Percentiles rank a stretch among this genome's conserved stretches.
phyloP scores from a whole-genome alignment of 2,888 invertebrate genomes.

The Torymus auratus region DNA sequence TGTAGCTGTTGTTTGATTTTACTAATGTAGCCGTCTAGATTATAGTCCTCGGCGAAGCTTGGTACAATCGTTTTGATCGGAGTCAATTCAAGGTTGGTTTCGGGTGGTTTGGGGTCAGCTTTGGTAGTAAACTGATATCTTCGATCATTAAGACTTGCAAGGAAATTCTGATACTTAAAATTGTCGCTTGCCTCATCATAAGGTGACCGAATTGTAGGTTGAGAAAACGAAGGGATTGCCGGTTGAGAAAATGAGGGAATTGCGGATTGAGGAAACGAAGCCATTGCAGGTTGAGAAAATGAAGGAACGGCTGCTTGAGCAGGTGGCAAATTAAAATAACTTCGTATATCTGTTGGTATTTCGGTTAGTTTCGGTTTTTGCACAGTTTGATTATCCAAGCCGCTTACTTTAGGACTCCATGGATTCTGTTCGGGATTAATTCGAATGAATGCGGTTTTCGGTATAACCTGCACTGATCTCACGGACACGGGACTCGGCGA shows the following conservation, averaged over 20 bases:
- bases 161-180: not conserved
- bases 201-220: no score
- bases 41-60: constrained; percentile 60
- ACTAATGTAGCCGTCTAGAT: constrained; percentile 69
- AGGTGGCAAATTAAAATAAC: not conserved
- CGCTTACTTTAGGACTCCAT: no score
- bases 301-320: not conserved
- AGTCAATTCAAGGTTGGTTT: no score
- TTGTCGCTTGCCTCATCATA: not conserved
- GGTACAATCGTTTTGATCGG: no score
- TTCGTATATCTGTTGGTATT: not conserved
- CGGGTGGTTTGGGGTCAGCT: no score
- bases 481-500: constrained; percentile 38
- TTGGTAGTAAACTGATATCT: not conserved
- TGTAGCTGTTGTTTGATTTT: constrained; percentile 68
- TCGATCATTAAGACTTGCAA: not conserved
- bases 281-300: no score
- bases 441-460: constrained; percentile 48
- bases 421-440: constrained; percentile 34
- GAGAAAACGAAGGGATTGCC: no score
- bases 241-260: no score
- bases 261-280: no score
- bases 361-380: not conserved
- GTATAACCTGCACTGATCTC: constrained; percentile 16
- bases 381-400: not conserved